These are phyloP conservation scores for Eubasilissa splendida DNA, from an alignment of 2,888 invertebrate species.

Conservation along the genomic window DNA sequence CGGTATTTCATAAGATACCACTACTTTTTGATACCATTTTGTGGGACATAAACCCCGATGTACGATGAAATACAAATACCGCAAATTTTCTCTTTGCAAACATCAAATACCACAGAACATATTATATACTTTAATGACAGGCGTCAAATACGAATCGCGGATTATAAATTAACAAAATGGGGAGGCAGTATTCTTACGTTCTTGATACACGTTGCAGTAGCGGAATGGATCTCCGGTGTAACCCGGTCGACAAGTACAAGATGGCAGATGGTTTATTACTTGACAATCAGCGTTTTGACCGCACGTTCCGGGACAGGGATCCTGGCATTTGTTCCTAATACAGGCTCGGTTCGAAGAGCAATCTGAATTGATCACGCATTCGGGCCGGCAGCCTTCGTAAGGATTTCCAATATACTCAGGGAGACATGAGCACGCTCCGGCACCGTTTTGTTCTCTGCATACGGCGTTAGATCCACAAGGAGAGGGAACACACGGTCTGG, in stretches of 20 bases:
- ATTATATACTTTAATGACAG: no score
- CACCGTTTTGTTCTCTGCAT: conserved; percentile 75
- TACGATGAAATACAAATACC: conserved; percentile 84
- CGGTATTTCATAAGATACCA: no score
- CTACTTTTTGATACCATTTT: no score
- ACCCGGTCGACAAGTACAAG: conserved; percentile 78
- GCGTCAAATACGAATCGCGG: no score
- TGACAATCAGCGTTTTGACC: conserved; percentile 80
- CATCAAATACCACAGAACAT: no score
- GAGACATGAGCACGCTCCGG: conserved; percentile 77
- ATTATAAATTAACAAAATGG: no score
- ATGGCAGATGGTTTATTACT: conserved; percentile 83
- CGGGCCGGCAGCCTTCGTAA: conserved; percentile 80
- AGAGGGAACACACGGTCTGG: conserved; percentile 78
- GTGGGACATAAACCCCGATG: no score
- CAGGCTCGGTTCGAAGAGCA: conserved; percentile 79
- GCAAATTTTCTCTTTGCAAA: conserved; percentile 81
- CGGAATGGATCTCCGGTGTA: conserved; percentile 82
- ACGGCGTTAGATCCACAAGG: conserved; percentile 81
- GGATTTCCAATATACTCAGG: conserved; percentile 71
- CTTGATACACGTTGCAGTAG: conserved; percentile 68
- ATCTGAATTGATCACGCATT: conserved; percentile 84
- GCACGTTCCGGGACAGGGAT: conserved; percentile 81
- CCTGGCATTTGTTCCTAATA: conserved; percentile 76
- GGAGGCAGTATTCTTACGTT: conserved; percentile 52